These are phyloP conservation scores for Listrodromus nycthemerus DNA, from an alignment of 2,888 invertebrate species.

Conservation along the genomic window DNA sequence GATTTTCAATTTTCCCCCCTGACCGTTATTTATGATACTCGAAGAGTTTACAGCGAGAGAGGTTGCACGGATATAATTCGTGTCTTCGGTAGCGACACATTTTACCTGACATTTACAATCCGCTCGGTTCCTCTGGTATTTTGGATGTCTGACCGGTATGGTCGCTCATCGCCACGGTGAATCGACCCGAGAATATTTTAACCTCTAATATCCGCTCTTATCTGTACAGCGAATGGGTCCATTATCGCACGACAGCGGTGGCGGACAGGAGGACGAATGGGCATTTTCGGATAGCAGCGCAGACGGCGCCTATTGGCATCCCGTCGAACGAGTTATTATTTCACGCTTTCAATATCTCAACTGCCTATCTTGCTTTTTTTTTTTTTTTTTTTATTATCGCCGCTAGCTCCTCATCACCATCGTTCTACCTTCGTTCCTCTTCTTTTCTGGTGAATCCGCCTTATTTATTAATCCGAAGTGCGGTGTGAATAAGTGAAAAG, in stretches of 20 bases:
- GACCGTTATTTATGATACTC: neutral
- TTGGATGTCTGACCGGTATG: neutral
- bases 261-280: constrained; percentile 69
- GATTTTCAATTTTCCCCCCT: neutral
- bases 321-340: constrained; percentile 79
- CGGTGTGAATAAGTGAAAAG: neutral
- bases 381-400: constrained; percentile 15
- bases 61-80: neutral
- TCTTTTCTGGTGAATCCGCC: constrained; percentile 14
- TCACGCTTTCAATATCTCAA: constrained; percentile 59
- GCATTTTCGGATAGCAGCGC: constrained; percentile 76
- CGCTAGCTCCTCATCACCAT: constrained; percentile 7
- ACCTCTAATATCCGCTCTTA: constrained; percentile 67
- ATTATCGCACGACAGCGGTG: constrained; percentile 69
- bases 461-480: constrained; percentile 5
- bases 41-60: neutral
- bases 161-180: neutral
- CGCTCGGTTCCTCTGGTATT: neutral
- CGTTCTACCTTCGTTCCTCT: neutral
- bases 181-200: constrained; percentile 31
- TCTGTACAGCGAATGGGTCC: constrained; percentile 65
- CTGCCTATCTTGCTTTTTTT: constrained; percentile 41
- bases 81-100: neutral
- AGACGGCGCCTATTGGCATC: constrained; percentile 77
- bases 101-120: neutral